Percentiles rank a stretch among this genome's conserved stretches.
These are phyloP conservation scores for Hymenochirus boettgeri DNA, from an alignment of 2,113 vertebrate species.

Conservation along the genomic window DNA sequence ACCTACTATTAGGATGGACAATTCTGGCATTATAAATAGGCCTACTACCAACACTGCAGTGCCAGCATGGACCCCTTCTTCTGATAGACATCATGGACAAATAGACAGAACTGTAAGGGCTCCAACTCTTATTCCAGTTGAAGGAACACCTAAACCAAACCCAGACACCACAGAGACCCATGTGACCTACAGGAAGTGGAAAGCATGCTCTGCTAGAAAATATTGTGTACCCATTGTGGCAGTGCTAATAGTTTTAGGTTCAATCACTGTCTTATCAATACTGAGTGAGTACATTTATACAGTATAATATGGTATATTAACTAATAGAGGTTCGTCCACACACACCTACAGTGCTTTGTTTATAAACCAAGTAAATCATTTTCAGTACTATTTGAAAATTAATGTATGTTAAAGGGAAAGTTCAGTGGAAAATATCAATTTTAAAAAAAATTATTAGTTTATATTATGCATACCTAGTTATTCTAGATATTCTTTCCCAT, in stretches of 20 bases:
- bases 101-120: not conserved
- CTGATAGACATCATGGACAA: not conserved
- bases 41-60: not conserved
- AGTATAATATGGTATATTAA: too few relatives aligned
- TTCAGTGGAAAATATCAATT: too few relatives aligned
- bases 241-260: constrained; percentile 44
- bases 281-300: constrained; percentile 50
- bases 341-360: too few relatives aligned
- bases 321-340: too few relatives aligned
- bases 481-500: too few relatives aligned
- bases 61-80: not conserved
- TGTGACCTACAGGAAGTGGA: constrained; percentile 10
- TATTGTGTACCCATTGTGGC: constrained; percentile 54
- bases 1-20: too few relatives aligned
- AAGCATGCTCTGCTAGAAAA: constrained; percentile 40
- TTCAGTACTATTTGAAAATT: too few relatives aligned
- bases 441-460: too few relatives aligned
- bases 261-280: constrained; percentile 40
- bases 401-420: too few relatives aligned
- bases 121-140: not conserved
- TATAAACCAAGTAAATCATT: too few relatives aligned
- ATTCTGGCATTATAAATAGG: too few relatives aligned
- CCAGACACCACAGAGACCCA: not conserved
- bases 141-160: constrained; percentile 3
- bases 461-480: too few relatives aligned